These are phyloP conservation scores for Drosophila limbata DNA, from an alignment of 2,888 invertebrate species.

Conservation along the genomic window DNA sequence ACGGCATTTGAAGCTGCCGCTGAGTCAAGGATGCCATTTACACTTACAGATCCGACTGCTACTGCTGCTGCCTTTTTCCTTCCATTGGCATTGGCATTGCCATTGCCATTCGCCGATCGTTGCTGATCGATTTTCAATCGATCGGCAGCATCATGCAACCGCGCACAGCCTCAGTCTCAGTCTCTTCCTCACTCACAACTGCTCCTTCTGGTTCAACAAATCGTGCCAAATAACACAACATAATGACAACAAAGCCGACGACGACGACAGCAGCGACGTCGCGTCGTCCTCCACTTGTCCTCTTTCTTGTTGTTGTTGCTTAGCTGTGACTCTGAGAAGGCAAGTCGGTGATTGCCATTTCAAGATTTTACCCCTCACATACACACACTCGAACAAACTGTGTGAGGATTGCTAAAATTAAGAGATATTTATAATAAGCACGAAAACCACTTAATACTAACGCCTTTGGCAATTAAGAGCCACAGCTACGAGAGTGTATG, in stretches of 20 bases:
- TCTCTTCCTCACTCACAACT: conserved; percentile 16
- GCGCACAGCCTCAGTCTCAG: conserved; percentile 61
- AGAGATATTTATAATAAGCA: conserved; percentile 85
- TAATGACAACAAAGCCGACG: conserved; percentile 82
- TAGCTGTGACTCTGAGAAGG: conserved; percentile 9
- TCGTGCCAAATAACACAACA: conserved; percentile 83
- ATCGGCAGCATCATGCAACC: conserved; percentile 83
- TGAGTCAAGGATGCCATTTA: conserved; percentile 47
- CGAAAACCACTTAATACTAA: conserved; percentile 85
- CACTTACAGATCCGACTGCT: conserved; percentile 46
- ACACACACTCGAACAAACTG: conserved; percentile 13
- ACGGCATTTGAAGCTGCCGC: conserved; percentile 66
- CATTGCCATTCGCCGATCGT: conserved; percentile 55
- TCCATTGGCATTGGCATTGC: conserved; percentile 6
- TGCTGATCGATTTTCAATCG: conserved; percentile 82
- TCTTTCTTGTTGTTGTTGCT: conserved; percentile 7
- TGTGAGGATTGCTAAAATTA: conserved; percentile 80
- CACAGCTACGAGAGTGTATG: conserved; percentile 36
- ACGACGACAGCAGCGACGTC: conserved; percentile 54
- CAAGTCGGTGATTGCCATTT: conserved; percentile 80
- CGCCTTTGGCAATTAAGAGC: conserved; percentile 84
- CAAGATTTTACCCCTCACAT: conserved; percentile 69
- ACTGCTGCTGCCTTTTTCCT: conserved; percentile 23
- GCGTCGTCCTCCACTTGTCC: conserved; percentile 71
- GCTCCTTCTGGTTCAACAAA: conserved; percentile 78